Evolutionary conservation across 1,140 invertebrate genomes (phyloP), one percentile per base, ranked within the genome.

Genomic region (Cydia fagiglandana): DNA sequence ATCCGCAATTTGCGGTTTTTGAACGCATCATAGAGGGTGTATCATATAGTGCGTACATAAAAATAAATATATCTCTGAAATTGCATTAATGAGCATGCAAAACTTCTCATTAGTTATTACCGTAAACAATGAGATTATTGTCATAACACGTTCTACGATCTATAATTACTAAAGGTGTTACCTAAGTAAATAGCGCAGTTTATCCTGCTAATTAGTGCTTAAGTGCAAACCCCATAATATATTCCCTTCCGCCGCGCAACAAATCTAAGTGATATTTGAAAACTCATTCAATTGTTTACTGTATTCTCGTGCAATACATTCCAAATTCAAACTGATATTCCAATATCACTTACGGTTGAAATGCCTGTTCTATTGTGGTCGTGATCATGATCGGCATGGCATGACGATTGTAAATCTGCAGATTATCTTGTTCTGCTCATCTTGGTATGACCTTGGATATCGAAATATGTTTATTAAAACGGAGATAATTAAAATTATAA

Each of bases 331-430:
- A 47, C 2, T 15, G 45, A 47, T 47, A 15, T 0, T 47, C 10
- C 45, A 47, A 47, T 15, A 47, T 15, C 45, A 47, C 12, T 47
- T 47, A 47, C 10, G 45, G 13, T 47, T 47, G 12, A 47, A 47
- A 47, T 13, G 45, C 45, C 9, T 15, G 12, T 47, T 47, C 45
- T 13, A 15, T 61, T 61, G 56, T 61, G 56, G 5, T 61, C 56
- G 56, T 61, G 56, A 61, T 61, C 56, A 61, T 61, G 56, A 61
- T 7, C 56, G 56, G 56, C 56, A 61, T 61, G 56, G 9, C 56
- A 61, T 61, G 56, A 61, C 20, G n/a, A 61, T 61, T 61, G 56
- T 61, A 61, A 24, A 61, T 61, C 56, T 61, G 56, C 7, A 61
- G 56, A 61, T 61, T 61, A 61, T 61, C 15, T 61, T 24, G 56